phyloP scores from a whole-genome alignment of 2,113 vertebrate species.

The Lycaon pictus region DNA sequence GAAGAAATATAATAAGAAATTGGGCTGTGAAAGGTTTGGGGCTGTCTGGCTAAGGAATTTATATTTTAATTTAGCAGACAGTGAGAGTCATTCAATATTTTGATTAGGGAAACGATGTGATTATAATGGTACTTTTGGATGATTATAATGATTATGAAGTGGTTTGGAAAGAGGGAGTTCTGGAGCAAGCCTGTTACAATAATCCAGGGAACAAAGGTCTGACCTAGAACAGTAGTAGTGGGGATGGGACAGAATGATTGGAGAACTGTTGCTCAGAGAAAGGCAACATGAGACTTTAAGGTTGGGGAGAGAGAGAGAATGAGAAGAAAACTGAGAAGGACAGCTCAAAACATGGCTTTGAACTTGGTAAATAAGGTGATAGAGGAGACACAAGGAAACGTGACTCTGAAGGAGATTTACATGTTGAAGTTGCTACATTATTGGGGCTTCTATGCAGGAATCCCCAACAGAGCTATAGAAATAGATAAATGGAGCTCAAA shows the following conservation, averaged over 20 bases:
- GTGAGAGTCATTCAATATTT: not conserved
- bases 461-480: not conserved
- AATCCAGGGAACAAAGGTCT: conserved; percentile 9
- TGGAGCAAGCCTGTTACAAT: not conserved
- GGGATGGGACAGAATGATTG: fast-evolving
- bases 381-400: not conserved
- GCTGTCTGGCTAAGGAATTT: not conserved
- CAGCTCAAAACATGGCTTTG: not conserved
- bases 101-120: not conserved
- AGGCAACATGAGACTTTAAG: not conserved
- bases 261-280: not conserved
- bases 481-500: not conserved
- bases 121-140: not conserved
- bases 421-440: not conserved
- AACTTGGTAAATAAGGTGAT: not conserved
- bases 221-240: not conserved
- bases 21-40: not conserved
- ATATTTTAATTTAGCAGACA: not conserved
- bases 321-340: not conserved
- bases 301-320: not conserved
- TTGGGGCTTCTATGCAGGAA: not conserved
- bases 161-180: not conserved
- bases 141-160: not conserved
- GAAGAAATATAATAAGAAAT: not conserved
- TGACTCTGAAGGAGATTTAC: not conserved